Base-by-base conservation (phyloP, 2,888 invertebrate species). In the Nomada flava region DNA sequence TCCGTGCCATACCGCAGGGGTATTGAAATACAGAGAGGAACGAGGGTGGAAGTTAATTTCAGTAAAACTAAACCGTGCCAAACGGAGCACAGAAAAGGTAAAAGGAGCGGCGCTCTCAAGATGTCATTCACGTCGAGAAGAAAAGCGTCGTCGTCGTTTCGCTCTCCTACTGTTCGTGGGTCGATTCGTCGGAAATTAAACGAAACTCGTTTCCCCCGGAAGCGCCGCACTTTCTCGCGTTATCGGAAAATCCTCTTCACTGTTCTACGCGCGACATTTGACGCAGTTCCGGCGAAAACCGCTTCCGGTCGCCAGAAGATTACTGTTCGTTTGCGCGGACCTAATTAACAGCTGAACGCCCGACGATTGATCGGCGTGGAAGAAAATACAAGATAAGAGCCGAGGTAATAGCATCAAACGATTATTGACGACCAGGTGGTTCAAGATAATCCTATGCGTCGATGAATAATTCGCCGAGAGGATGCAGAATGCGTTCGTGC, bases 171-270 rank as follows among this genome's bases (percentile, higher is more conserved):
- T 7, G 36, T 36, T 36, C 36, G 36, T 0, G 36, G 36, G 36
- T 36, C 36, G 23, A 36, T 76, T 78, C 65, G 73, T 73, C 77
- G 83, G 76, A 78, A 80, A 86, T 77, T 53, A 83, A 86, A 83
- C 79, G 75, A 73, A 72, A 47, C 76, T 42, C 74, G 71, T 77
- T 86, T 76, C 76, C 71, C 15, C 60, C 29, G 60, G 50, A 72
- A 55, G 18, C 10, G 7, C 15, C 3, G 18, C 2, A 42, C 47
- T 55, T 60, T 42, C 20, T 3, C 23, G 52, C 20, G 36, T 47
- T 36, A 36, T 57, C n/a, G 70, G 70, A 62, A 70, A 53, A 57
- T 72, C 62, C 67, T 42, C 7, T 50, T 29, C n/a, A 18, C 11
- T 9, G 57, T 52, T 62, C 20, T 9, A 44, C 18, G 59, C 53